phyloP scores from a whole-genome alignment of 2,888 invertebrate species.

The Dromius quadrimaculatus region DNA sequence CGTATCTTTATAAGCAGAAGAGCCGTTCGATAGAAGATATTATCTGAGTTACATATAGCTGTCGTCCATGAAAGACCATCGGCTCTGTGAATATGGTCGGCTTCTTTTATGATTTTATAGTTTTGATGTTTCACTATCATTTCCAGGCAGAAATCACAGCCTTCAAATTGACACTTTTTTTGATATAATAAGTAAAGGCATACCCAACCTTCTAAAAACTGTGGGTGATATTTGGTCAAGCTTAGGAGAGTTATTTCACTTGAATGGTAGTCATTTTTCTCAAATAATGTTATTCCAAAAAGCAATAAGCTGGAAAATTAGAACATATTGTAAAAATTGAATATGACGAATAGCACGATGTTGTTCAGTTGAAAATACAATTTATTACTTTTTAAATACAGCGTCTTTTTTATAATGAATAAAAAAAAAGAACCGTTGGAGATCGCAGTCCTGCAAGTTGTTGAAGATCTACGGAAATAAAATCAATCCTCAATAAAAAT shows the following conservation, averaged over 20 bases:
- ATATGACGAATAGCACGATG: too few species aligned
- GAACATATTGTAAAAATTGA: background rate
- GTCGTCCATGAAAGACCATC: constrained; percentile 60
- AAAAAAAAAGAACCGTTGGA: too few species aligned
- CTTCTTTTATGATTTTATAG: constrained; percentile 31
- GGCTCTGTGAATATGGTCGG: background rate
- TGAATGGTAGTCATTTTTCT: constrained; percentile 59
- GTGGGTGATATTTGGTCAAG: constrained; percentile 59
- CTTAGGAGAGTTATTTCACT: constrained; percentile 64
- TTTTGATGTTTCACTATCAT: constrained; percentile 60
- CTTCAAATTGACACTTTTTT: constrained; percentile 59
- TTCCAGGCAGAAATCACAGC: constrained; percentile 61
- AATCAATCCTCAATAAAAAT: too few species aligned
- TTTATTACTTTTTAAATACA: too few species aligned
- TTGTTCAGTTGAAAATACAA: too few species aligned
- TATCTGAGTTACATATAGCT: constrained; percentile 50
- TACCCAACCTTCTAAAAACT: constrained; percentile 64
- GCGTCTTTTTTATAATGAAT: too few species aligned
- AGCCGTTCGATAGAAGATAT: constrained; percentile 59
- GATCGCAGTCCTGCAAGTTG: too few species aligned
- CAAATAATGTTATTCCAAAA: constrained; percentile 60
- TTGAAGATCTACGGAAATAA: too few species aligned
- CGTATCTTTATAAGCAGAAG: constrained; percentile 62
- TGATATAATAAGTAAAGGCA: constrained; percentile 62
- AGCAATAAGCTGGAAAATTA: constrained; percentile 58